A percentile compares a stretch with the other conserved stretches of the same genome.
Conservation (phyloP, 2,797 vertebrate genomes). For the Melanotaenia pygmaea region DNA sequence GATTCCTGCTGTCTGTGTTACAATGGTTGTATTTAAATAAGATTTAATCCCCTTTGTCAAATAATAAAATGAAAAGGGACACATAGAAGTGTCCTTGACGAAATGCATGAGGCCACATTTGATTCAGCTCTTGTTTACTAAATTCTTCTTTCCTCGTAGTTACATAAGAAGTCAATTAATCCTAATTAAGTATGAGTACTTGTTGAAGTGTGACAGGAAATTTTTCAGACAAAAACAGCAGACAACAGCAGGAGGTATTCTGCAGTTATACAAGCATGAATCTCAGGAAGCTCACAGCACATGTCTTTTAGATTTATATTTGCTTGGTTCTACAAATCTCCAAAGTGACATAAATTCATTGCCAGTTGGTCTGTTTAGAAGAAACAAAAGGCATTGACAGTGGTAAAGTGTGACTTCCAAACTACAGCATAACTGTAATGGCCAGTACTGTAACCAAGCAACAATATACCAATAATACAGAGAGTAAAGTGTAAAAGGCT, state of each 20-base stretch:
- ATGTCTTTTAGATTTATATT: neutral
- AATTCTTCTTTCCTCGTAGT: neutral
- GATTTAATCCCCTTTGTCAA: neutral
- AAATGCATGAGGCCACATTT: neutral
- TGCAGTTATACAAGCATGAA: slow-evolving; percentile 11
- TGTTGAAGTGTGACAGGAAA: slow-evolving; percentile 12
- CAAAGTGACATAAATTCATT: neutral
- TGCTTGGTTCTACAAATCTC: neutral
- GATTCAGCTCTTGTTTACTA: neutral
- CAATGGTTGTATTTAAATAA: neutral
- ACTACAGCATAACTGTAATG: neutral
- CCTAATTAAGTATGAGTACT: slow-evolving; percentile 23
- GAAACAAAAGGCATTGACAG: slow-evolving; percentile 25
- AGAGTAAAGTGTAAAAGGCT: neutral
- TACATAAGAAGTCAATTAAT: slow-evolving; percentile 30
- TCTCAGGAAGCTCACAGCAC: slow-evolving; percentile 6
- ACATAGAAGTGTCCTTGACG: neutral
- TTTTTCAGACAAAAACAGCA: slow-evolving; percentile 19
- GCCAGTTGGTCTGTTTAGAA: slow-evolving; percentile 11
- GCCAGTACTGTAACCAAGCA: neutral
- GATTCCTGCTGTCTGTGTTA: neutral
- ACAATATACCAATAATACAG: neutral
- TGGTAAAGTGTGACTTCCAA: slow-evolving; percentile 4
- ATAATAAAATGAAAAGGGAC: neutral
- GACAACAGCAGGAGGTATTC: slow-evolving; percentile 21